Base-by-base conservation (phyloP, 2,113 vertebrate species). In the Callospermophilus lateralis region DNA sequence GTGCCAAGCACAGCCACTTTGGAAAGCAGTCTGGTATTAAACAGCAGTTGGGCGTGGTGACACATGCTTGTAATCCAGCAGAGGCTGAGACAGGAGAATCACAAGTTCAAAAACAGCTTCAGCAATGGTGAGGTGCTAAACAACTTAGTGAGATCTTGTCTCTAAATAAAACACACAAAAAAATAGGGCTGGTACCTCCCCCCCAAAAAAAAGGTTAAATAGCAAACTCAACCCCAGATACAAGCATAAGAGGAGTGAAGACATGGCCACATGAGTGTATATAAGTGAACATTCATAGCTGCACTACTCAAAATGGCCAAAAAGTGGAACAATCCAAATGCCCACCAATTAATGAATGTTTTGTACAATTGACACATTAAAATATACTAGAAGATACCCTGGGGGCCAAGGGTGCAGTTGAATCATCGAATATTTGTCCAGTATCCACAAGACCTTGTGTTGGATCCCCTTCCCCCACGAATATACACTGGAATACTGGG, bases 391-490 rank as follows among this genome's bases (percentile, higher is more conserved):
- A 73, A 48, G 48, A 77, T 20, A 51, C 28, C 8, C 8, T 19
- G 22, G 74, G 10, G 26, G n/a, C 55, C 65, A 42, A 51, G 20
- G 13, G n/a, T 53, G 45, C 13, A 84, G 68, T 11, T 84, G 10
- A 51, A 26, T 37, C 26, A 37, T 51, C 24, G 58, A 32, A 30
- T 4, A 61, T 32, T 84, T 61, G 51, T 37, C 32, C 28, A 28
- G 20, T 22, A 30, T 61, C 19, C 24, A n/a, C 37, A 73, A 83
- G 17, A 51, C 15, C 61, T 67, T 91, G 22, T 68, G 24, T 58
- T 61, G 39, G 20, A n/a, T 68, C 3, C 30, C 20, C 48, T 6
- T 5, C 2, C 15, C 65, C 13, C 13, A 1, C 12, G 1, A 15
- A 48, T 13, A 15, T 26, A 48, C 37, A 8, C 0, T 17, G 70